Percentiles rank a stretch among this genome's conserved stretches.
These are phyloP conservation scores for Rhabdomys dilectus DNA, from an alignment of 2,113 vertebrate species.

Conservation along the genomic window DNA sequence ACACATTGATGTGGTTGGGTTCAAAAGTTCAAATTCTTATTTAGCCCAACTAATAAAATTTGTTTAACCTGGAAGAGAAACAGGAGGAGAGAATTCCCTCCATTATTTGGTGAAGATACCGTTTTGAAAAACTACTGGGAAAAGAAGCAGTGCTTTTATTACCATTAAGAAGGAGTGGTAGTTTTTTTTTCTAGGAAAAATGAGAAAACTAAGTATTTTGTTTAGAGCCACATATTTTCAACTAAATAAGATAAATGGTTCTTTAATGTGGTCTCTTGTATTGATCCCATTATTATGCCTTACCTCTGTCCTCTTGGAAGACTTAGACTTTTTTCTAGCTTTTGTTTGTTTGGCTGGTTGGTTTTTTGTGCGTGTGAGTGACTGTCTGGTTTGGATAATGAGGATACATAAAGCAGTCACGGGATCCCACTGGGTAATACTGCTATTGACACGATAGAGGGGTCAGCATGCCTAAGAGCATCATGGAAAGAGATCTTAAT, in stretches of 20 bases:
- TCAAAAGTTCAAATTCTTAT: constrained; percentile 8
- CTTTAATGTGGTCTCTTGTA: neutral
- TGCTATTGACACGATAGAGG: neutral
- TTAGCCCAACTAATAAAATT: neutral
- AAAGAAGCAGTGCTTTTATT: neutral
- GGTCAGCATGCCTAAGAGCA: neutral
- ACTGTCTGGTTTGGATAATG: neutral
- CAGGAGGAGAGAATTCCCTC: neutral
- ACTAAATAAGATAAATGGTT: neutral
- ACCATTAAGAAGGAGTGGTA: neutral
- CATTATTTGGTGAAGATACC: neutral
- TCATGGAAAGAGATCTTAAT: neutral
- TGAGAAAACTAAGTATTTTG: neutral
- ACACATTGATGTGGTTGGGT: neutral
- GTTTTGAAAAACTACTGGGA: neutral
- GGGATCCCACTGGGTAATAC: neutral
- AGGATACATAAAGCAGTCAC: neutral
- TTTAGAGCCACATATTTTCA: neutral
- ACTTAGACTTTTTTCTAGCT: neutral
- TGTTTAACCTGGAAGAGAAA: neutral
- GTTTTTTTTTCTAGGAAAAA: neutral
- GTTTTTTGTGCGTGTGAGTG: neutral
- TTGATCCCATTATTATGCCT: neutral
- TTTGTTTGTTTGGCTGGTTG: neutral
- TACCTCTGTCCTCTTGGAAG: neutral